Evolutionary conservation across 2,888 invertebrate species (phyloP), one percentile per base, ranked within the genome.

Genomic region (Amphipyra tragopoginis): DNA sequence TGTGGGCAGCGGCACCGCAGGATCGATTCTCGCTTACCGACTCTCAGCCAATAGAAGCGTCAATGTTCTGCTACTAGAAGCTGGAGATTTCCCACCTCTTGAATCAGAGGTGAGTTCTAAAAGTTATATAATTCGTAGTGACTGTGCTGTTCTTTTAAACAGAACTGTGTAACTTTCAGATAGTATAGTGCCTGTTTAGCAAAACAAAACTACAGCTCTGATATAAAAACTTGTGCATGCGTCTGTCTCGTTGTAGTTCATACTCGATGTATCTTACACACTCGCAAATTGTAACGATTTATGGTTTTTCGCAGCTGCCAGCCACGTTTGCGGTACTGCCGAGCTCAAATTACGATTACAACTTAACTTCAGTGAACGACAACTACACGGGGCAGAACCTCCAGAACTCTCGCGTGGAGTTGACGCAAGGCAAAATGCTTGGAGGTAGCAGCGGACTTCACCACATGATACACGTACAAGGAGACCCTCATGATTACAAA

Each of bases 361-460:
- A 84, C 29, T 73, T 79, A 26, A 74, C 65, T 0, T 72, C 86
- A 0, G 69, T 67, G 7, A 71, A 84, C 33, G 86, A 87, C 39
- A 10, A 33, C 0, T 75, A 75, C 33, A 59, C 85, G 8, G 56
- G 66, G 7, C 82, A 84, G 40, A 77, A 78, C 48, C 49, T 76
- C 9, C 49, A 71, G 5, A 48, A 58, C 2, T 9, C 55, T 0
- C 36, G 21, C 1, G 53, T 74, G 0, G 69, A 69, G 5, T 33
- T 86, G 3, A 85, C 87, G 0, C 53, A 67, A 1, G 91, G 87
- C 0, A 85, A 83, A 48, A 83, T 87, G 80, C 63, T 90, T 0
- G 90, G 91, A 2, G 91, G 91, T 1, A 64, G 80, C 36, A 86
- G 85, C 26, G 72, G 77, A 5, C 21, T 88, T 0, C 65, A 80